Evolutionary conservation across 2,113 vertebrate genomes (phyloP), one percentile per base, ranked within the genome.

Genomic region (Scomber colias): DNA sequence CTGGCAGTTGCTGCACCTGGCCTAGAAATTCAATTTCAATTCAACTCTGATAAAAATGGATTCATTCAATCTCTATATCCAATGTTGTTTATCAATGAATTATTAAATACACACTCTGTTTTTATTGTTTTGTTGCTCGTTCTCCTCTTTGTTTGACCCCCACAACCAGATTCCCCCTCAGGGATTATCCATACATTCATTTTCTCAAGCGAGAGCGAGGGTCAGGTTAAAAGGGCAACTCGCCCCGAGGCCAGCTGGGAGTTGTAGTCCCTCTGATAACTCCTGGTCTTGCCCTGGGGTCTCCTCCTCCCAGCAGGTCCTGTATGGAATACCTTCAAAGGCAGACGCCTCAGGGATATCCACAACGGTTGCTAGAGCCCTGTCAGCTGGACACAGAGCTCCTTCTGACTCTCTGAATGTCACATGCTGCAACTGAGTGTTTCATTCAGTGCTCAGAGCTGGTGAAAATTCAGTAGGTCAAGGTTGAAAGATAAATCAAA

Each of bases 211-310:
- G 53, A 71, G 15, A 5, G 57, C 17, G 1, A 16, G 44, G 74
- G 64, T 77, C 14, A 35, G 67, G 64, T 67, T 12, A 59, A 81
- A 70, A 82, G 71, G 76, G 46, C 63, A 75, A 16, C n/a, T 50
- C 16, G 61, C 21, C 54, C 12, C 0, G 8, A 57, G 24, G 27
- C 31, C 56, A 44, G 35, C 55, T 53, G 76, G 46, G 30, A 11
- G 19, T 56, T 60, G 12, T 14, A 54, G 55, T 67, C 71, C 27
- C 62, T 51, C 48, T 21, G 46, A 40, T 66, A 27, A 56, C n/a
- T 59, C 60, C 30, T 10, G 21, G 5, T 46, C 64, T 27, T 73
- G 51, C 24, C n/a, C 15, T 10, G 17, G 48, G 53, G 75, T 77
- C 59, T 1, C n/a, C 17, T n/a, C 51, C 53, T 78, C 40, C 40